Evolutionary conservation across 2,888 invertebrate species (phyloP).

Genomic region (Crepidodera aurea): DNA sequence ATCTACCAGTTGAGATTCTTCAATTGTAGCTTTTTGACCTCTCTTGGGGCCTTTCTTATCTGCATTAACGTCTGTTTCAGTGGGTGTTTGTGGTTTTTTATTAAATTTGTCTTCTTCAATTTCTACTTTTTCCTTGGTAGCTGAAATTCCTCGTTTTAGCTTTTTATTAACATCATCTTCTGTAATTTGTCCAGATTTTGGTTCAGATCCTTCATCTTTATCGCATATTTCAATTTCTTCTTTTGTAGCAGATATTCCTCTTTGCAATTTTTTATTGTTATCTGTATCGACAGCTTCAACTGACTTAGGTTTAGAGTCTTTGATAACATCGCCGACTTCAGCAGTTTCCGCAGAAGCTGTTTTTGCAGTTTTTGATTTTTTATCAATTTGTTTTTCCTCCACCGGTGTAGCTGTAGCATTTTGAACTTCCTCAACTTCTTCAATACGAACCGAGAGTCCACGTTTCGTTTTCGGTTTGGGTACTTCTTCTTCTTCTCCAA

Average conservation of each 20-base stretch:
- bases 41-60: conserved; percentile 58
- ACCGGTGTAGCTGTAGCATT: conserved; percentile 33
- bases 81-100: conserved; percentile 24
- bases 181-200: conserved; percentile 41
- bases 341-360: conserved; percentile 6
- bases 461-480: conserved; percentile 45
- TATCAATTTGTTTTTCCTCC: conserved; percentile 26
- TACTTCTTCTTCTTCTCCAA: conserved; percentile 37
- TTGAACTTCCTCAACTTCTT: conserved; percentile 53
- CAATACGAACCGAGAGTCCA: conserved; percentile 49
- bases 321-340: conserved; percentile 1
- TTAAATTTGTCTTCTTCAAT: conserved; percentile 32
- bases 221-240: conserved; percentile 36
- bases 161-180: conserved; percentile 44
- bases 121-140: conserved; percentile 44
- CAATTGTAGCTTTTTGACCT: conserved; percentile 46
- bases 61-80: conserved; percentile 14
- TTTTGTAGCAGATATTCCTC: conserved; percentile 33
- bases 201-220: conserved; percentile 27
- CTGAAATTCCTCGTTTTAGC: conserved; percentile 53
- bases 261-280: conserved; percentile 23
- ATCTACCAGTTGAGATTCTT: conserved; percentile 45
- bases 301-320: neutral
- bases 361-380: conserved; percentile 12
- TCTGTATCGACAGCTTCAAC: conserved; percentile 13